phyloP scores from a whole-genome alignment of 2,113 vertebrate genomes.

The Dicrurus megarhynchus region DNA sequence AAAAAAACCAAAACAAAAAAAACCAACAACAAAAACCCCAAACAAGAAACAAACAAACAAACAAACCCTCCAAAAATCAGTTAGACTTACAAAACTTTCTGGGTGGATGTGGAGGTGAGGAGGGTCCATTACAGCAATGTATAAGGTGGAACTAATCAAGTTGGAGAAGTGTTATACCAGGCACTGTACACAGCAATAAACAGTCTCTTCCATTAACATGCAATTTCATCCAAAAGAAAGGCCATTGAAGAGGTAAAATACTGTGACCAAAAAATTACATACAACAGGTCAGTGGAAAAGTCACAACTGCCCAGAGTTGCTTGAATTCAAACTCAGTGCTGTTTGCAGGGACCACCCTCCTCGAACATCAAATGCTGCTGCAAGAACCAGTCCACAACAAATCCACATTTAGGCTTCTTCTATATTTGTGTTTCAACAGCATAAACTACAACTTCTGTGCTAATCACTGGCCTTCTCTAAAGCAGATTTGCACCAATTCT shows the following conservation, averaged over 20 bases:
- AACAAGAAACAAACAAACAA: too few species aligned
- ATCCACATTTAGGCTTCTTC: rapidly evolving
- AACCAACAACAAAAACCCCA: neutral
- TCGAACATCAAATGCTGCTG: rapidly evolving
- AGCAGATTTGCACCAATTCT: neutral
- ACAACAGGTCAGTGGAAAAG: neutral
- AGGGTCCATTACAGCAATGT: neutral
- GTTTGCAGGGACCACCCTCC: neutral
- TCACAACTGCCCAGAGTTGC: neutral
- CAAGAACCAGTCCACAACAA: neutral
- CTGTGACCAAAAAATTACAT: neutral
- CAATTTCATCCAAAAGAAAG: neutral
- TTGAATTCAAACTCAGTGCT: neutral
- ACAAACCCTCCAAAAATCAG: neutral
- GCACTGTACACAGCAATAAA: neutral
- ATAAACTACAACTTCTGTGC: neutral
- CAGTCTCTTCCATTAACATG: neutral
- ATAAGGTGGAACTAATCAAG: neutral
- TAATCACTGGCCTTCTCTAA: neutral
- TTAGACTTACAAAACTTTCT: neutral
- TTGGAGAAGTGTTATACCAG: neutral
- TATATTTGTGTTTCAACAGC: neutral
- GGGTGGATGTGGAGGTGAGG: rapidly evolving
- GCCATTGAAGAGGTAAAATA: neutral
- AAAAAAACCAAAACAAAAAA: neutral